phyloP scores from a whole-genome alignment of 2,113 vertebrate species.

The Pelvicachromis taeniatus region DNA sequence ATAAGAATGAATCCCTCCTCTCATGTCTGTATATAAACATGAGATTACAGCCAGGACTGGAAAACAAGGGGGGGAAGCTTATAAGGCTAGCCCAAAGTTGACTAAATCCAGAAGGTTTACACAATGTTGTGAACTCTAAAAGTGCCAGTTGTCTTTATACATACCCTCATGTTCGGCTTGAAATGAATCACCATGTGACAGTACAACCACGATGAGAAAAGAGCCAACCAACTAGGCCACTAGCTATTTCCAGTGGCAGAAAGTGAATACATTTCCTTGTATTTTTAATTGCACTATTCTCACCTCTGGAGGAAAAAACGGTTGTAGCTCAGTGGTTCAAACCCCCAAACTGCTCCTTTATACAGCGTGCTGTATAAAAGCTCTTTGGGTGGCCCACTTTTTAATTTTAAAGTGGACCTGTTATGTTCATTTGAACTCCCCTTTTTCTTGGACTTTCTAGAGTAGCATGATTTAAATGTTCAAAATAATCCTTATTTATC shows the following conservation, averaged over 20 bases:
- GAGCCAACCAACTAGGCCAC: background rate
- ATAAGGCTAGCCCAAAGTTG: background rate
- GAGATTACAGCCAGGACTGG: background rate
- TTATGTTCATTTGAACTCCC: background rate
- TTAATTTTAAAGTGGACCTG: background rate
- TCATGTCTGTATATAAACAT: background rate
- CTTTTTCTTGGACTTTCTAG: background rate
- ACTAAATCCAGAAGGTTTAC: background rate
- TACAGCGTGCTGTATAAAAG: background rate
- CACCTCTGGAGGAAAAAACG: background rate
- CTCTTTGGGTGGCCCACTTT: background rate
- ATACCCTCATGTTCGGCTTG: background rate
- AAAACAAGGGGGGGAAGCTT: background rate
- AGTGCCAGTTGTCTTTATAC: background rate
- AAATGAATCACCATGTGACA: background rate
- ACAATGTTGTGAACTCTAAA: background rate
- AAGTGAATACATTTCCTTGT: background rate
- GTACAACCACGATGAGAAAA: background rate
- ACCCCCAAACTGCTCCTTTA: background rate
- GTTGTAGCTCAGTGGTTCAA: background rate
- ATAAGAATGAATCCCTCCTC: background rate
- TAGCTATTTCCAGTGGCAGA: background rate
- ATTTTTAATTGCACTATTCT: background rate
- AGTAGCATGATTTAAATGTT: background rate
- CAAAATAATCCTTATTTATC: background rate